A percentile compares a stretch with the other conserved stretches of the same genome.
Evolutionary conservation across 2,888 invertebrate genomes (phyloP).

Genomic region (Nymphalis urticae): DNA sequence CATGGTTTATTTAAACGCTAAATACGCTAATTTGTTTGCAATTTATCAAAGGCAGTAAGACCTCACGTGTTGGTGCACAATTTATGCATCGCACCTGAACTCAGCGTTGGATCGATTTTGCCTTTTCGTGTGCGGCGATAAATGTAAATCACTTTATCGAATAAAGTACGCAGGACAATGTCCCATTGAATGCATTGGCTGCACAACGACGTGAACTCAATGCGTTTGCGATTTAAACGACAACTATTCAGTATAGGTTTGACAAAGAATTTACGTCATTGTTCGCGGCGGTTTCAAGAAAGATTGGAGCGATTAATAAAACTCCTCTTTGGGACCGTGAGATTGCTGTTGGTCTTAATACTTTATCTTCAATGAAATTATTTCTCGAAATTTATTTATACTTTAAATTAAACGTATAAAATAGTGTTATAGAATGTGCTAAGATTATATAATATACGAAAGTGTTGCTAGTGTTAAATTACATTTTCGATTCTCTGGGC

Average conservation of each 20-base stretch:
- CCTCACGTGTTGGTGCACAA: not conserved
- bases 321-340: not conserved
- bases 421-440: no score
- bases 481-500: no score
- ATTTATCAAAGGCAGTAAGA: not conserved
- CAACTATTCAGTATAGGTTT: not conserved
- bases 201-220: conserved; percentile 21
- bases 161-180: conserved; percentile 22
- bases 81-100: conserved; percentile 13
- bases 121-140: conserved; percentile 15
- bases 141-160: conserved; percentile 17
- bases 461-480: no score
- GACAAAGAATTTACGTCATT: conserved; percentile 4
- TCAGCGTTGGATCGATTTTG: conserved; percentile 12
- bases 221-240: conserved; percentile 20
- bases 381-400: no score
- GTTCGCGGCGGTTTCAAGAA: not conserved
- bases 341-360: no score
- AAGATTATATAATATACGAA: no score
- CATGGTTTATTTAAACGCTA: no score
- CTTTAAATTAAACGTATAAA: no score
- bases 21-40: not conserved
- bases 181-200: conserved; percentile 17
- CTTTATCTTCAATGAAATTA: no score
- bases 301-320: conserved; percentile 1